Base-by-base conservation (phyloP, 2,888 invertebrate genomes). In the Leucania comma region DNA sequence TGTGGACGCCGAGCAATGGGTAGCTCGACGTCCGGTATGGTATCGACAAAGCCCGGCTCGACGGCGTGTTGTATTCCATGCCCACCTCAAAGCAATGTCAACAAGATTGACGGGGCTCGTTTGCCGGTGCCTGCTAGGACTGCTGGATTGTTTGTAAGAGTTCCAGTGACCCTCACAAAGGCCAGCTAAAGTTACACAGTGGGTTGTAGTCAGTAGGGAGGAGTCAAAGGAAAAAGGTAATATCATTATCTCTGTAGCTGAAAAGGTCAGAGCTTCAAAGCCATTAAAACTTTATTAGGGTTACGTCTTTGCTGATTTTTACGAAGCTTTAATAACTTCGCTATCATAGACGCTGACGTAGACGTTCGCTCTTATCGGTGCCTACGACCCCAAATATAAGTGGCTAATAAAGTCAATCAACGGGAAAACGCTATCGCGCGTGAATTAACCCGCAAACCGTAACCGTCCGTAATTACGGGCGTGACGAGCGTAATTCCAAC, bases 401-500 rank as follows among this genome's bases (percentile, higher is more conserved):
- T 20, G 29, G 51, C 42, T 70, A 76, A 68, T 75, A 71, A 75
- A 82, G 61, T 66, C 72, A 74, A 82, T 83, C 80, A 78, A 64
- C 62, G 60, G 67, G 24, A 67, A 67, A 73, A 72, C 82, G 80
- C 83, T 77, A n/a, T 54, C 74, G 70, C 83, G 72, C 74, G 56
- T 82, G 65, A 50, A 80, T 82, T 81, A 66, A 56, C 67, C 72
- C 78, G 62, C 70, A 53, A 68, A 54, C 63, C 68, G 72, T 71
- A 76, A 80, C 78, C 81, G 82, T 69, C 81, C 81, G 85, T 90
- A 90, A 91, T 91, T 90, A 89, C 82, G 82, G 74, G 70, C 85
- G 87, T 91, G 92, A 92, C 90, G 86, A 78, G 91, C 87, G 85
- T 86, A 88, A 89, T 90, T 88, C 86, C 81, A 77, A 72, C 82